These are phyloP conservation scores for Hydrotaea cyrtoneurina DNA, from an alignment of 2,888 invertebrate species.

Conservation along the genomic window DNA sequence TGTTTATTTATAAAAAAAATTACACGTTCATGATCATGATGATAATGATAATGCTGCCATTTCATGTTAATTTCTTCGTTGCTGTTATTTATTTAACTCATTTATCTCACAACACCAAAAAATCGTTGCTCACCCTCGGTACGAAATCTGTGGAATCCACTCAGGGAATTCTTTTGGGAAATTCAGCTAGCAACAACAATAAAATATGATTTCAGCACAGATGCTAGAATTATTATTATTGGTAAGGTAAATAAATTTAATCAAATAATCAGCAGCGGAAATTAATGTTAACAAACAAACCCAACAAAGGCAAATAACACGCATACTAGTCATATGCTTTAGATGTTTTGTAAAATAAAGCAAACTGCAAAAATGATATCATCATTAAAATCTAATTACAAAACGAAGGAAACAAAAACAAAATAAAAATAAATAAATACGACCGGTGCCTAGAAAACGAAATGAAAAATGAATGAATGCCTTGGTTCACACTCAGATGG, in stretches of 20 bases:
- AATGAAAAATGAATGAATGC: neutral
- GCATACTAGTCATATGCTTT: constrained; percentile 14
- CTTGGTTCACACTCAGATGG: constrained; percentile 9
- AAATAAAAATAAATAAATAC: neutral
- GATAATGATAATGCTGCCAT: no score
- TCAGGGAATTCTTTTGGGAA: no score
- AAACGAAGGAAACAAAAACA: neutral
- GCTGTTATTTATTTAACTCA: no score
- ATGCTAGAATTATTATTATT: neutral
- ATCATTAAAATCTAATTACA: constrained; percentile 54
- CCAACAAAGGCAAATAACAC: neutral
- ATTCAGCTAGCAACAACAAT: neutral
- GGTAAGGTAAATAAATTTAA: constrained; percentile 27
- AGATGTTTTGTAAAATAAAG: constrained; percentile 21
- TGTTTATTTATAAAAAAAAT: no score
- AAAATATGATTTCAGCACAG: neutral
- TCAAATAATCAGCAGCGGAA: constrained; percentile 21
- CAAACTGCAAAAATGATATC: constrained; percentile 41
- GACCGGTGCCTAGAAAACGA: neutral
- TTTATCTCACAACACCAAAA: no score
- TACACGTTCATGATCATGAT: no score
- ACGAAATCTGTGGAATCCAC: no score
- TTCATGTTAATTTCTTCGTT: no score
- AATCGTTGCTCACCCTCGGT: no score
- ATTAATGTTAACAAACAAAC: constrained; percentile 20